Evolutionary conservation across 2,888 invertebrate species (phyloP), one percentile per base, ranked within the genome.

Genomic region (Prosopocoilus inquinatus): DNA sequence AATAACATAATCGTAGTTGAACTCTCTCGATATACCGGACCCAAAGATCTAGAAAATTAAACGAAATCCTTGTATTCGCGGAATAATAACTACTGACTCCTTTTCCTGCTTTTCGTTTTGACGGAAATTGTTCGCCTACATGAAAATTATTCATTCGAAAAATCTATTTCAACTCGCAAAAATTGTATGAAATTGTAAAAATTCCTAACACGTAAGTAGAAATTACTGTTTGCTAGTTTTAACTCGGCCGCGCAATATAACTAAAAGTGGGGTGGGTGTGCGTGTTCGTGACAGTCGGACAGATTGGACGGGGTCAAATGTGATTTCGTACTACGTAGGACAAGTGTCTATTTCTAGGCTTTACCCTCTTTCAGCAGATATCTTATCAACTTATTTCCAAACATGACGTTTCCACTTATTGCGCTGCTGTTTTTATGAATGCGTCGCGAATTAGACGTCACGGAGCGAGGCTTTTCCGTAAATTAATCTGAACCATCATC

Each of bases 291-390:
- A 57, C 57, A 53, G 35, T 47, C 41, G 49, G 57, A 52, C 57
- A 57, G 57, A 57, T 57, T 57, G 57, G 53, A 44, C 52, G 34
- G 44, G 57, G 57, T 57, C 49, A 57, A 36, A 53, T 53, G 53
- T 48, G 53, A 53, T 47, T 53, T 53, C 47, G 47, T 41, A 47
- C 41, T 15, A 16, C 36, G 43, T 9, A 13, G 13, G 36, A 47
- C 47, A 53, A 53, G 53, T 46, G 33, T 47, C 47, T 47, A 47
- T 47, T 53, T 53, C 53, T 28, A 53, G 47, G 43, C 43, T 43
- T 53, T 47, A 35, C 16, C 38, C 43, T 34, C 47, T 47, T 39
- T 53, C 53, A 38, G 34, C 47, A 47, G 53, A 47, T 39, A 45
- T 53, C 43, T 53, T 53, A 53, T 53, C 53, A 34, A 47, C 47